Base-by-base conservation (phyloP, 2,888 invertebrate genomes). In the Bibio marci region DNA sequence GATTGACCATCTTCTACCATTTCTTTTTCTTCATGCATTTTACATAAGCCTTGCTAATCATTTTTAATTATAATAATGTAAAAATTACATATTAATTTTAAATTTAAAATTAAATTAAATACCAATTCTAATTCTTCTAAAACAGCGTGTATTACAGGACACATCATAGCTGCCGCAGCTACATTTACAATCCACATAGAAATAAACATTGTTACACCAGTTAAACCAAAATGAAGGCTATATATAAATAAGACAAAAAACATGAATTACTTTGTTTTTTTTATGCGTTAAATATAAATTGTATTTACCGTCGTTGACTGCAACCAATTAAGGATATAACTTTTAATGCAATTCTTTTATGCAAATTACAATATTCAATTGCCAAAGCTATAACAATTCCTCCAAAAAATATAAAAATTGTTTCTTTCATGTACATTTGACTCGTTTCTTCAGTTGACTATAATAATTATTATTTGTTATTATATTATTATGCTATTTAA, bases 181-280 rank as follows among this genome's bases (percentile, higher is more conserved):
- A 90, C 91, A 58, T 92, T 92, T 6, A 87, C 87, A 48, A 92
- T 87, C 91, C 91, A 92, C 90, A 92, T 91, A 0, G 90, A 90
- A 48, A 92, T 73, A 52, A 90, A 86, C 82, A 86, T 88, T 1
- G 90, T 87, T 13, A 87, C 87, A 44, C 4, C 8, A 22, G 8
- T 6, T 8, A 22, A 22, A 8, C 22, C 22, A 22, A 22, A 22
- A 22, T 22, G 22, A 6, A 22, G 8, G 22, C 22, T 19, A 28
- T 32, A 30, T 35, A 34, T 39, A 34, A 31, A 39, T 22, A 38
- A 18, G 22, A 22, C 33, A 30, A 40, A 37, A 31, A 30, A 18
- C 14, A 27, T n/a, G n/a, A n/a, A n/a, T n/a, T n/a, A n/a, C n/a
- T n/a, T n/a, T n/a, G n/a, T n/a, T n/a, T n/a, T n/a, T n/a, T n/a